Base-by-base conservation (phyloP, 2,888 invertebrate species). In the Spatulosminthurus flaviceps region DNA sequence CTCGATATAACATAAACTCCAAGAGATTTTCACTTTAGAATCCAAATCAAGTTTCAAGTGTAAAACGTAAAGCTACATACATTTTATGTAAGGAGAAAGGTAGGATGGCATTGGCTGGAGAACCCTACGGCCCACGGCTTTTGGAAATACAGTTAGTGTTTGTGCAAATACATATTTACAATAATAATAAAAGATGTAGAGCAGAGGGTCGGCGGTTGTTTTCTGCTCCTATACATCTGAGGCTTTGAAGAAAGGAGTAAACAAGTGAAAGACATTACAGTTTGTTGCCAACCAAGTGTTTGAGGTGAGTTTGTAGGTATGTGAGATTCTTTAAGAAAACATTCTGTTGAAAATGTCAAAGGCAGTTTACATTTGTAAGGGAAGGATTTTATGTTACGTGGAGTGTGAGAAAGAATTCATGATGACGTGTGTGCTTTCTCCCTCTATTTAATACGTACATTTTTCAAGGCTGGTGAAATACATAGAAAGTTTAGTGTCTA, bases 331-430 rank as follows among this genome's bases (percentile, higher is more conserved):
- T 7, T 9, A 29, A 26, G 5, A 75, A 21, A 24, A 24, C 28
- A 76, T 16, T 64, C 19, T 43, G 42, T 67, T n/a, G n/a, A 69
- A 70, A 77, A 60, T n/a, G n/a, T n/a, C 51, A 51, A 51, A 21
- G 29, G 26, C 19, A 28, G 60, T 64, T 64, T 75, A 61, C 22
- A 26, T 51, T 26, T 72, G 26, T 72, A 72, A 34, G 22, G 22
- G 28, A 72, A n/a, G n/a, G 51, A 72, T 51, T 60, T 60, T 60
- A 28, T 26, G 26, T 51, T 21, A 43, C 75, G 41, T 60, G 13
- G n/a, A 22, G 22, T 61, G 21, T 34, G 24, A 16, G 29, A 28
- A 28, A 60, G 29, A n/a, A 29, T 75, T 75, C 60, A 34, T 64
- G 19, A 60, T 29, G 21, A n/a, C 34, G 4, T 51, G 19, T 61